phyloP scores from a whole-genome alignment of 2,888 invertebrate genomes.

The Dynastes tityus region DNA sequence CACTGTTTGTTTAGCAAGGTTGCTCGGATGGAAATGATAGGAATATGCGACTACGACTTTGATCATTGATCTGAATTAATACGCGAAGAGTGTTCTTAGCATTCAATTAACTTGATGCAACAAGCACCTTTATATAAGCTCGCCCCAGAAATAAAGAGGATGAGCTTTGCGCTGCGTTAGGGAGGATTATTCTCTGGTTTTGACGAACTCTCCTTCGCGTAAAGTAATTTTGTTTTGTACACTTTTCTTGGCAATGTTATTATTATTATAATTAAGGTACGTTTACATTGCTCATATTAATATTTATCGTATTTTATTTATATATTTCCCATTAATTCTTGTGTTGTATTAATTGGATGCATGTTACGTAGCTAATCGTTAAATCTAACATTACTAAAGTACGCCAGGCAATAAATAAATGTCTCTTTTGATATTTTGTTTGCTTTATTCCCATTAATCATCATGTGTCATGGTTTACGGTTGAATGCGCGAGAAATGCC shows the following conservation, averaged over 20 bases:
- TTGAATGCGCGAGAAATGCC: conserved; percentile 17
- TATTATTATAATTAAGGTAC: neutral
- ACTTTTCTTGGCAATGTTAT: neutral
- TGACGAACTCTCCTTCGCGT: neutral
- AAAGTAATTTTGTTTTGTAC: conserved; percentile 17
- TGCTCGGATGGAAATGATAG: conserved; percentile 49
- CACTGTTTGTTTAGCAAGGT: conserved; percentile 54
- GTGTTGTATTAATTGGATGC: too few relatives aligned
- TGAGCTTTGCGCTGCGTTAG: conserved; percentile 41
- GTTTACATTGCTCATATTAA: neutral
- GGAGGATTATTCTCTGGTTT: conserved; percentile 31
- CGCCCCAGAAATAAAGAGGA: conserved; percentile 50
- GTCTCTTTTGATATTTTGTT: conserved; percentile 14
- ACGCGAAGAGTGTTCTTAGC: conserved; percentile 60
- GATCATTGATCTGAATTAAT: conserved; percentile 60
- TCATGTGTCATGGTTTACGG: conserved; percentile 12
- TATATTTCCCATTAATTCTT: too few relatives aligned
- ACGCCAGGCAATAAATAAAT: conserved; percentile 15
- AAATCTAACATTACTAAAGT: too few relatives aligned
- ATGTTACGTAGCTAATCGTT: too few relatives aligned
- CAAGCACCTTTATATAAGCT: conserved; percentile 52
- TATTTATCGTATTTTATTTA: neutral
- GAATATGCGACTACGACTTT: conserved; percentile 55
- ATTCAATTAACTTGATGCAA: conserved; percentile 63
- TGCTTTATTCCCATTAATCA: conserved; percentile 21